Base-by-base conservation (phyloP, 2,797 vertebrate species). In the Lemur catta region DNA sequence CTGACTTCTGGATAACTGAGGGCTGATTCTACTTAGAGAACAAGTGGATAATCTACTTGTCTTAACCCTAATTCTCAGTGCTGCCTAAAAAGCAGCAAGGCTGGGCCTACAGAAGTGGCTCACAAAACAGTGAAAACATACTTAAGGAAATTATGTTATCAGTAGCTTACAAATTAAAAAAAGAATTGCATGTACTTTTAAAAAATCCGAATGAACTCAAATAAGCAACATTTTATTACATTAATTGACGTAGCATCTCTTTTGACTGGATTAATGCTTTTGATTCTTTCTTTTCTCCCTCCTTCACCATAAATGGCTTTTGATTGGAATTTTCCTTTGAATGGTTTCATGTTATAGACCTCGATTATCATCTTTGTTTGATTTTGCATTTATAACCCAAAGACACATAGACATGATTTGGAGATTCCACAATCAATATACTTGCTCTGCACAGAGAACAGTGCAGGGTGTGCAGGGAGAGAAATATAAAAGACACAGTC, bases 131-230 rank as follows among this genome's bases (percentile, higher is more conserved):
- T 17, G 59, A 95, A 88, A 85, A 10, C 38, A 75, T 15, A 71
- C 5, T 55, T 43, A 48, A 93, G 26, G 14, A 94, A 74, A 35
- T 61, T 61, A 17, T 30, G 15, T 79, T 89, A 22, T 41, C 2
- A 11, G 18, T 30, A 76, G 14, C 10, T 26, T 61, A 78, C 10
- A 59, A 86, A 79, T 46, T 81, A 12, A 75, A 87, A 90, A 20
- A 85, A 57, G 4, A 57, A 86, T 35, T 75, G 24, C 4, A 72
- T 43, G 46, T 46, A 72, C 17, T 46, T 92, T 59, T 71, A 41
- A 86, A 89, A 43, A 84, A 55, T 48, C 15, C 84, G 33, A 96
- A 72, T 81, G 90, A 95, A 65, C 14, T 65, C 35, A 92, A 85
- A 84, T 52, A 92, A 74, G 6, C 15, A 89, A 43, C 26, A 57